phyloP scores from a whole-genome alignment of 1,140 invertebrate genomes.

The Atta cephalotes region DNA sequence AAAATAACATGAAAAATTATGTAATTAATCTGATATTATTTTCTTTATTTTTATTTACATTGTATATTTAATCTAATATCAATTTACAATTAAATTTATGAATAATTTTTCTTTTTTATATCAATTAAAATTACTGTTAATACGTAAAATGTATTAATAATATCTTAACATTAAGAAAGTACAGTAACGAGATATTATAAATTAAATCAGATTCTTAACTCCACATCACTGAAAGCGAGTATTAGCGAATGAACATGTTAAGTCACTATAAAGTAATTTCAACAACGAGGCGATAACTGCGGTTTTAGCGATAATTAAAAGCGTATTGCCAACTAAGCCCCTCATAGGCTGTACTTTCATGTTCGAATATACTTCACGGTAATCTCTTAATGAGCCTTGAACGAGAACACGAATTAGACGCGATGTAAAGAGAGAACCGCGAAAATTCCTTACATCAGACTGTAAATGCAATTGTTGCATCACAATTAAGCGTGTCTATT shows the following conservation, averaged over 20 bases:
- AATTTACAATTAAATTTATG: neutral
- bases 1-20: neutral
- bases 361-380: slow-evolving; percentile 51
- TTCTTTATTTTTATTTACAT: neutral
- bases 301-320: slow-evolving; percentile 62
- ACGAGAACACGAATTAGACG: slow-evolving; percentile 48
- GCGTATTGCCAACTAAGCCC: slow-evolving; percentile 33
- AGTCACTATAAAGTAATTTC: slow-evolving; percentile 37
- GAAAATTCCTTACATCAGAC: neutral
- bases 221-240: neutral
- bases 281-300: slow-evolving; percentile 42
- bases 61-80: neutral
- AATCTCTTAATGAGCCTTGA: slow-evolving; percentile 60
- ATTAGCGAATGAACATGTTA: slow-evolving; percentile 30
- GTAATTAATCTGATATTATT: neutral
- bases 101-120: neutral
- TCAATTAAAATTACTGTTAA: neutral
- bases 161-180: neutral
- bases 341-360: slow-evolving; percentile 45
- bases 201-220: slow-evolving; percentile 3
- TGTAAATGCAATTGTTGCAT: slow-evolving; percentile 9
- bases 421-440: slow-evolving; percentile 19
- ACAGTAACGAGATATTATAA: neutral
- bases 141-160: neutral
- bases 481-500: slow-evolving; percentile 11